phyloP scores from a whole-genome alignment of 2,888 invertebrate species.

The Synergus umbraculus region DNA sequence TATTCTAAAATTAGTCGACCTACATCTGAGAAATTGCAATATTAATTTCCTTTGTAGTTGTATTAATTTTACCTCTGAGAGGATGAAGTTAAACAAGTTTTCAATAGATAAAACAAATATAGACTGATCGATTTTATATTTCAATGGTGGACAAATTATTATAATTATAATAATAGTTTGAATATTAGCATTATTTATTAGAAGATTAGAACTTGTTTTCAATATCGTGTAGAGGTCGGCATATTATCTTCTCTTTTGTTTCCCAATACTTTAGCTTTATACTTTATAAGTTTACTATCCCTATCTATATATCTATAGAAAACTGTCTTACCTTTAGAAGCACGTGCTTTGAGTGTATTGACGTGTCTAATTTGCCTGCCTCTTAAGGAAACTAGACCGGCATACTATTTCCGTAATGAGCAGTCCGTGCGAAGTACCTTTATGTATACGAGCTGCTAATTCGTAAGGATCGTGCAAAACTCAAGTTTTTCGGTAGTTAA shows the following conservation, averaged over 20 bases:
- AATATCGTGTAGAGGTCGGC: background rate
- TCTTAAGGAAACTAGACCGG: slow-evolving; percentile 13
- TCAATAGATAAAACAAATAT: background rate
- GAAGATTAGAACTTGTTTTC: background rate
- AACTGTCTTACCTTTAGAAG: background rate
- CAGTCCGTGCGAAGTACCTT: slow-evolving; percentile 18
- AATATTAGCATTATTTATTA: background rate
- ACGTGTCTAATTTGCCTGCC: slow-evolving; percentile 34
- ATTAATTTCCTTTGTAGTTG: background rate
- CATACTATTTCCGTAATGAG: slow-evolving; percentile 19
- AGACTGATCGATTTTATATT: background rate
- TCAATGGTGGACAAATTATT: background rate
- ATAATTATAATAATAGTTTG: background rate
- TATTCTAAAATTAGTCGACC: background rate
- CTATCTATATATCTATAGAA: background rate
- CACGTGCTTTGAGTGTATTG: slow-evolving; percentile 24
- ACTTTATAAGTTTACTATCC: background rate
- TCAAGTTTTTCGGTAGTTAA: background rate
- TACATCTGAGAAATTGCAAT: background rate
- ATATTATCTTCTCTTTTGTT: background rate
- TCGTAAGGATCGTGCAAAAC: background rate
- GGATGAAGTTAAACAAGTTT: background rate
- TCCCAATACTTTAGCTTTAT: background rate
- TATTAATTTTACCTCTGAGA: background rate
- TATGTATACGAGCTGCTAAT: background rate